phyloP scores from a whole-genome alignment of 92 coral and sea anemone species.

The Actinostola sp. region DNA sequence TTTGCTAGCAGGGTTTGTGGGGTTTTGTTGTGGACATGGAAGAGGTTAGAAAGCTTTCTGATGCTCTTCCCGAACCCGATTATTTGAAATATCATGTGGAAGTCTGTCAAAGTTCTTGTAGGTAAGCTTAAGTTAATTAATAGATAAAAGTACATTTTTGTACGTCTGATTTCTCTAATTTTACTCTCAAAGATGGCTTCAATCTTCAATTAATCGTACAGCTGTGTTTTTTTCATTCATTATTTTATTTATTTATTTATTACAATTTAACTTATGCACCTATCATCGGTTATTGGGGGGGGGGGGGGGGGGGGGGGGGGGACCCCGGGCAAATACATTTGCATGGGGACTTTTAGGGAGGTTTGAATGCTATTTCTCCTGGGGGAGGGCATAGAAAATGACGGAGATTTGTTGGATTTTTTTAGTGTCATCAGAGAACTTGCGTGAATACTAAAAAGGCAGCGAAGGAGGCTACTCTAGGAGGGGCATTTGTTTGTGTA shows the following conservation, averaged over 20 bases:
- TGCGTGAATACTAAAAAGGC: no score
- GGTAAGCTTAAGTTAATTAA: constrained; percentile 42
- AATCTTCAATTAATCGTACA: no score
- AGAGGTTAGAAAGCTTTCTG: constrained; percentile 90
- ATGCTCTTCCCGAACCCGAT: constrained; percentile 87
- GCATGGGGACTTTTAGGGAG: no score
- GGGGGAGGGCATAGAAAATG: no score
- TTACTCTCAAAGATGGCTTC: not conserved
- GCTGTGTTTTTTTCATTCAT: not conserved
- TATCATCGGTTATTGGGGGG: not conserved
- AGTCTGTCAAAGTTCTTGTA: constrained; percentile 80
- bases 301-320: no score
- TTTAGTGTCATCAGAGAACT: no score
- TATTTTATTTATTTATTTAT: not conserved
- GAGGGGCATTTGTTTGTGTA: no score
- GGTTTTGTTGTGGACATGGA: constrained; percentile 64
- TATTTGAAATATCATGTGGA: constrained; percentile 76
- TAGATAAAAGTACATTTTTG: not conserved
- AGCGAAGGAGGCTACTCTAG: no score
- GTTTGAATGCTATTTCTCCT: no score
- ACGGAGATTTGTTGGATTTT: no score
- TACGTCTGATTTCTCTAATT: not conserved
- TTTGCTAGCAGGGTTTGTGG: not conserved
- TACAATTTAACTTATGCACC: not conserved
- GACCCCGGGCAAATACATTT: no score